Evolutionary conservation across 2,113 vertebrate species (phyloP).

Genomic region (Urocitellus parryii): DNA sequence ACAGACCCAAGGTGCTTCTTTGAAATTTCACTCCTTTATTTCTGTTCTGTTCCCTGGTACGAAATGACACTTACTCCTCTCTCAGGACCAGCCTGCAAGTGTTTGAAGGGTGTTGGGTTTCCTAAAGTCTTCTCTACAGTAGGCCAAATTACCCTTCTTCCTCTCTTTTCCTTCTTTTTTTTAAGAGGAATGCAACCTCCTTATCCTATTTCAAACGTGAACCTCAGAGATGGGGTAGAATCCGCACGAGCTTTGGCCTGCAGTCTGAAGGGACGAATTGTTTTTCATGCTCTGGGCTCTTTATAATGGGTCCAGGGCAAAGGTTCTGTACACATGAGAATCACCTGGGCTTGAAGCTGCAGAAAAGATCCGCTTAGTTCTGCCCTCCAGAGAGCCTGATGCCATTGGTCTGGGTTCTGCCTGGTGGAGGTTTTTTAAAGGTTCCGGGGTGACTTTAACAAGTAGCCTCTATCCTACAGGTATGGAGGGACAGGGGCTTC

Average conservation of each 20-base stretch:
- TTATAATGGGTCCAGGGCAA: background rate
- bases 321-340: background rate
- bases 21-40: background rate
- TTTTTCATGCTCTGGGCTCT: background rate
- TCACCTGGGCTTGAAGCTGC: background rate
- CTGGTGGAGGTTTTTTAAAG: background rate
- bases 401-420: background rate
- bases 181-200: background rate
- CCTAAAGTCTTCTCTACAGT: background rate
- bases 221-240: background rate
- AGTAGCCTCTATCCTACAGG: background rate
- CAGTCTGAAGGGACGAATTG: background rate
- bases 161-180: background rate
- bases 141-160: background rate
- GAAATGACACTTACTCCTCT: background rate
- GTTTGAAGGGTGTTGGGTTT: background rate
- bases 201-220: background rate
- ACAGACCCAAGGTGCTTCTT: background rate
- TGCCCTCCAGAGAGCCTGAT: background rate
- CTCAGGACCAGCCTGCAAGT: background rate
- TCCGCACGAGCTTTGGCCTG: background rate
- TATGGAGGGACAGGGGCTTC: accelerated
- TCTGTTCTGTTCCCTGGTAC: background rate
- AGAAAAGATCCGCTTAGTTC: background rate
- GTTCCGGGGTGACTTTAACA: background rate